Percentiles rank a stretch among this genome's conserved stretches.
Conservation (phyloP, 2,888 invertebrate species). For the Parascotia fuliginaria region DNA sequence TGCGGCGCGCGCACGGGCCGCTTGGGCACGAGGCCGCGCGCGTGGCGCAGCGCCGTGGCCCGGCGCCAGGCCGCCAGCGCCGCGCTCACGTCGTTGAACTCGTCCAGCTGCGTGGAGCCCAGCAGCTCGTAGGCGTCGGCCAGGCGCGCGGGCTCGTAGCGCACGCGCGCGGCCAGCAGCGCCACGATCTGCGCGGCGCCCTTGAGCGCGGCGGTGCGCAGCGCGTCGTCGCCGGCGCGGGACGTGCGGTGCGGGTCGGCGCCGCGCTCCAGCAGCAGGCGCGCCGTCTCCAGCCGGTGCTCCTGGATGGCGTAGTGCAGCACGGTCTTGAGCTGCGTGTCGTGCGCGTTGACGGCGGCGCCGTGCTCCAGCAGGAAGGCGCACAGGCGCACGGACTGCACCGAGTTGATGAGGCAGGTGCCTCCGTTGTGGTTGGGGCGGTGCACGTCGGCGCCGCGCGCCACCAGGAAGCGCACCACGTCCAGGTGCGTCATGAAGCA, state of each 20-base stretch:
- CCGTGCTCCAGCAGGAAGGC: conserved; percentile 92
- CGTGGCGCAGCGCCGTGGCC: conserved; percentile 79
- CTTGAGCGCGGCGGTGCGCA: conserved; percentile 93
- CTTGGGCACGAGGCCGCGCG: conserved; percentile 45
- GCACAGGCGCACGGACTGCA: conserved; percentile 94
- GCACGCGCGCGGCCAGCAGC: conserved; percentile 87
- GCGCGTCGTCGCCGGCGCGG: conserved; percentile 94
- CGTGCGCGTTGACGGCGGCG: conserved; percentile 92
- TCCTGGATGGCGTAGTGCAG: conserved; percentile 95
- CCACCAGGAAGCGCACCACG: conserved; percentile 90
- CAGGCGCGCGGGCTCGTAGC: conserved; percentile 88
- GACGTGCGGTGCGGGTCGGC: conserved; percentile 92
- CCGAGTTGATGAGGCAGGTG: conserved; percentile 96
- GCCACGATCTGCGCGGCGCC: conserved; percentile 87
- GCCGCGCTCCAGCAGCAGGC: conserved; percentile 91
- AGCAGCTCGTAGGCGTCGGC: conserved; percentile 96
- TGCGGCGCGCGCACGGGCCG: conserved; percentile 86
- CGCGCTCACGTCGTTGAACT: conserved; percentile 90
- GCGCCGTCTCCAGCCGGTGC: conserved; percentile 93
- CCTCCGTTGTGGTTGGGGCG: conserved; percentile 96
- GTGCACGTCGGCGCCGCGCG: conserved; percentile 93
- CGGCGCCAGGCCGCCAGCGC: conserved; percentile 92
- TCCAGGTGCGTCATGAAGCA: conserved; percentile 96
- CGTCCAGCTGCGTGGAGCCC: conserved; percentile 94
- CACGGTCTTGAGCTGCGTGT: conserved; percentile 96